Percentiles rank a stretch among this genome's conserved stretches.
These are phyloP conservation scores for Pseudococcus jackbeardsleyi DNA, from an alignment of 2,888 invertebrate genomes.

Conservation along the genomic window DNA sequence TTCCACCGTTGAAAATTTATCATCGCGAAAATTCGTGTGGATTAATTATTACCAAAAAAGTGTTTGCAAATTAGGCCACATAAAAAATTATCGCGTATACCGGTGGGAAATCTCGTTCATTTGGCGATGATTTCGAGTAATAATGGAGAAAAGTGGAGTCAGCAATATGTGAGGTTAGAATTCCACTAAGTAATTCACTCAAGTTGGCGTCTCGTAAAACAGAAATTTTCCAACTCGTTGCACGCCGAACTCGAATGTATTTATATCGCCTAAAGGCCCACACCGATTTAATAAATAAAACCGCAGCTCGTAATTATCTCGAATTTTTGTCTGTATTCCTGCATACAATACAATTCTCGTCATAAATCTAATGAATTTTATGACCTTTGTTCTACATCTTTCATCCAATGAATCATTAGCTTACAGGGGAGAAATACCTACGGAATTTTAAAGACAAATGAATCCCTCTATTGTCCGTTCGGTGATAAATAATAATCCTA, in stretches of 20 bases:
- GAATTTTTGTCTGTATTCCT: background rate
- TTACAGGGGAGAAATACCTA: background rate
- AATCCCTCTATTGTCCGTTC: background rate
- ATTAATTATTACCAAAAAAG: slow-evolving; percentile 21
- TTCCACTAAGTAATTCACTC: background rate
- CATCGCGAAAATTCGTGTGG: background rate
- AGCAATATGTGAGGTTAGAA: background rate
- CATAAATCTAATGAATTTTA: background rate
- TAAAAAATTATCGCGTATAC: background rate
- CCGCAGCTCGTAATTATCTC: background rate
- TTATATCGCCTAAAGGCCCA: background rate
- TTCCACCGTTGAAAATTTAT: slow-evolving; percentile 8
- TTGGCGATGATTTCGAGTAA: background rate
- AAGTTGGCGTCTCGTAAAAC: too few species aligned
- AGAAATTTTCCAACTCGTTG: background rate
- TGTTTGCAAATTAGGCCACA: slow-evolving; percentile 23
- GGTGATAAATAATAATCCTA: background rate
- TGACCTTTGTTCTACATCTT: background rate
- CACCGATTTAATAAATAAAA: background rate
- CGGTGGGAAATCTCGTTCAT: background rate
- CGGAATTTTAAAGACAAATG: background rate
- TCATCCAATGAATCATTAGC: background rate
- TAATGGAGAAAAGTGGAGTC: background rate
- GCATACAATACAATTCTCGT: background rate
- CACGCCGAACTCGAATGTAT: background rate